These are phyloP conservation scores for Megathymus violae DNA, from an alignment of 1,140 invertebrate genomes.

Conservation along the genomic window DNA sequence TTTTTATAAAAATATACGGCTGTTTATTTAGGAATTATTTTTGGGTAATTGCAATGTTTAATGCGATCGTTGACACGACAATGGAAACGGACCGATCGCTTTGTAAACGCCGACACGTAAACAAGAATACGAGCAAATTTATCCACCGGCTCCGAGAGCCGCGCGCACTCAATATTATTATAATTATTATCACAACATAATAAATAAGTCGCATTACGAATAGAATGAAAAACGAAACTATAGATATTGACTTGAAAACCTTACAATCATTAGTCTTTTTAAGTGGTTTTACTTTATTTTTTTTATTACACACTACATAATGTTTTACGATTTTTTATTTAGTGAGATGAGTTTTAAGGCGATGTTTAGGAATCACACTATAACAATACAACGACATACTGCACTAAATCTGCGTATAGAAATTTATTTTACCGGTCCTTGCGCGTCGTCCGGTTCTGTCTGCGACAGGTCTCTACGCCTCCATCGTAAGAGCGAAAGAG, in stretches of 20 bases:
- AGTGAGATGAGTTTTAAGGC: slow-evolving; percentile 35
- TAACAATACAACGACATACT: slow-evolving; percentile 38
- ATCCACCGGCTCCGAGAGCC: slow-evolving; percentile 15
- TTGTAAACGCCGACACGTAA: slow-evolving; percentile 25
- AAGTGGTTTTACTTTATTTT: slow-evolving; percentile 74
- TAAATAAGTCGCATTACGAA: slow-evolving; percentile 64
- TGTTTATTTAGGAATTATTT: not conserved
- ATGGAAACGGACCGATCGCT: slow-evolving; percentile 29
- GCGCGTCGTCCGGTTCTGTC: not conserved
- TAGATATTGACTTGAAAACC: slow-evolving; percentile 64
- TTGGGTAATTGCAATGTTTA: not conserved
- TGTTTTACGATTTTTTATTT: slow-evolving; percentile 59
- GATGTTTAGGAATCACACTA: slow-evolving; percentile 6
- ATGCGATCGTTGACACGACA: not conserved
- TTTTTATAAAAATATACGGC: slow-evolving; percentile 19
- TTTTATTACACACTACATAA: slow-evolving; percentile 48
- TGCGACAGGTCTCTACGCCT: no score
- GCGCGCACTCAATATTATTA: slow-evolving; percentile 41
- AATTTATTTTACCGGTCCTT: slow-evolving; percentile 65
- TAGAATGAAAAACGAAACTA: slow-evolving; percentile 51
- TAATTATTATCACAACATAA: slow-evolving; percentile 67
- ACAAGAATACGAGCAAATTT: slow-evolving; percentile 42
- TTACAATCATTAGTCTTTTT: slow-evolving; percentile 67
- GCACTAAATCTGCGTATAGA: slow-evolving; percentile 70
- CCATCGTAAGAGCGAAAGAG: no score